These are phyloP conservation scores for Etheostoma nigrum DNA, from an alignment of 2,797 vertebrate species.

Conservation along the genomic window DNA sequence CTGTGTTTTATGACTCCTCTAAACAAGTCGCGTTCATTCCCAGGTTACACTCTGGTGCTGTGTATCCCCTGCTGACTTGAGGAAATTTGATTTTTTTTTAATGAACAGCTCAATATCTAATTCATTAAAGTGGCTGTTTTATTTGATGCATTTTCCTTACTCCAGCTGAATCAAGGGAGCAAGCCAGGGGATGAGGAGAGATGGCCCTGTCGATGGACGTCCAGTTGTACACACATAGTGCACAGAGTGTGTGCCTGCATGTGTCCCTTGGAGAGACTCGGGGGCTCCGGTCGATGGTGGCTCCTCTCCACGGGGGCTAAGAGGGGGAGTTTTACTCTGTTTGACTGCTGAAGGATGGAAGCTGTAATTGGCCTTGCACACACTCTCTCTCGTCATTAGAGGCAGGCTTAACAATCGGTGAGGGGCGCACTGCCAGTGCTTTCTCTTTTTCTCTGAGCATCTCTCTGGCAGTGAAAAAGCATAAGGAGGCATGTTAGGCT, in stretches of 20 bases:
- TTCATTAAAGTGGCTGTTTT: constrained; percentile 89
- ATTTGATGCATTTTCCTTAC: constrained; percentile 84
- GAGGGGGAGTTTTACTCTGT: constrained; percentile 75
- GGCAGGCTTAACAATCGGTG: constrained; percentile 73
- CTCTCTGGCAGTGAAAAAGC: constrained; percentile 62
- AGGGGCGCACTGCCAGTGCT: constrained; percentile 57
- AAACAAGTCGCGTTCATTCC: constrained; percentile 69
- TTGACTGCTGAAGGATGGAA: constrained; percentile 73
- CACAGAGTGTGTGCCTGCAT: constrained; percentile 44
- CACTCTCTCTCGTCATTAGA: constrained; percentile 76
- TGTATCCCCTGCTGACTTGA: constrained; percentile 81
- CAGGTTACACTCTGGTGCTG: constrained; percentile 68
- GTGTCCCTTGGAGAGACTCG: constrained; percentile 68
- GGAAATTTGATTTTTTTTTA: constrained; percentile 83
- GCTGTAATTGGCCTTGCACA: constrained; percentile 79
- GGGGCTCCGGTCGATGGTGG: constrained; percentile 75
- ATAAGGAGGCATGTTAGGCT: constrained; percentile 65
- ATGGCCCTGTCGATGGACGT: constrained; percentile 66
- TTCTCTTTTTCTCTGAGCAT: constrained; percentile 55
- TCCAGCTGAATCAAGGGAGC: constrained; percentile 87
- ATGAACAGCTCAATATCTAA: constrained; percentile 89
- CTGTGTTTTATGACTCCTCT: constrained; percentile 76
- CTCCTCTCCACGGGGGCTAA: constrained; percentile 62
- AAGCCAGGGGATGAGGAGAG: constrained; percentile 71
- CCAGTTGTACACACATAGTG: constrained; percentile 49